These are phyloP conservation scores for Brachynemurus nebulosus DNA, from an alignment of 2,888 invertebrate genomes.

Conservation along the genomic window DNA sequence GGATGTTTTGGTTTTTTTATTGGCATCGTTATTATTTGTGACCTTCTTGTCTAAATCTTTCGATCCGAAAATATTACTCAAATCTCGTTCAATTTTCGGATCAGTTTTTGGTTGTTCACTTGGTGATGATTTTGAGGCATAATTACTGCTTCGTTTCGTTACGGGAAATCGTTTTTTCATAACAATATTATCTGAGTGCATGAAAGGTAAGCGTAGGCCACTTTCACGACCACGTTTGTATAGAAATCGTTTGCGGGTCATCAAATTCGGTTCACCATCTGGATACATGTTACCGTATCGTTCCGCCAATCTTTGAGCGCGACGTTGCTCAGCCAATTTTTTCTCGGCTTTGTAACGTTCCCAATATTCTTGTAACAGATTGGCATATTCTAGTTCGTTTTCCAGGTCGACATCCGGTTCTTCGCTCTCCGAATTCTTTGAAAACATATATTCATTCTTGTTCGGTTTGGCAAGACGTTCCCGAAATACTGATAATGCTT, in stretches of 20 bases:
- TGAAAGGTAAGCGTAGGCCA: background rate
- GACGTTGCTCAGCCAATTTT: background rate
- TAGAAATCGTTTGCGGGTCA: background rate
- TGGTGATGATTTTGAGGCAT: constrained; percentile 13
- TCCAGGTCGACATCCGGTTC: background rate
- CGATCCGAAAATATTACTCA: constrained; percentile 50
- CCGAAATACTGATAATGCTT: background rate
- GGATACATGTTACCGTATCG: no score
- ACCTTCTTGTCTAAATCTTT: no score
- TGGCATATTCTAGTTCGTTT: constrained; percentile 1
- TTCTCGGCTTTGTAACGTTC: background rate
- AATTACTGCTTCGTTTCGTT: constrained; percentile 44
- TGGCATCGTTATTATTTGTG: constrained; percentile 20
- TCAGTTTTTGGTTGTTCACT: constrained; percentile 41
- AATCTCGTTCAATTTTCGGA: constrained; percentile 52
- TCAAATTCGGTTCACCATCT: background rate
- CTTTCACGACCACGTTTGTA: no score
- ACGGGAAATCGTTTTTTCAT: constrained; percentile 47
- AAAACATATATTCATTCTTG: background rate
- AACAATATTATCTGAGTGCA: background rate
- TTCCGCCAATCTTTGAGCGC: no score
- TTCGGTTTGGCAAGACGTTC: background rate
- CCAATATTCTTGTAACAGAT: constrained; percentile 2
- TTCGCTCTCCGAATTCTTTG: background rate
- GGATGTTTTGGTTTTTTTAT: constrained; percentile 13